Conservation (phyloP, 2,797 vertebrate species). For the Coluber constrictor region DNA sequence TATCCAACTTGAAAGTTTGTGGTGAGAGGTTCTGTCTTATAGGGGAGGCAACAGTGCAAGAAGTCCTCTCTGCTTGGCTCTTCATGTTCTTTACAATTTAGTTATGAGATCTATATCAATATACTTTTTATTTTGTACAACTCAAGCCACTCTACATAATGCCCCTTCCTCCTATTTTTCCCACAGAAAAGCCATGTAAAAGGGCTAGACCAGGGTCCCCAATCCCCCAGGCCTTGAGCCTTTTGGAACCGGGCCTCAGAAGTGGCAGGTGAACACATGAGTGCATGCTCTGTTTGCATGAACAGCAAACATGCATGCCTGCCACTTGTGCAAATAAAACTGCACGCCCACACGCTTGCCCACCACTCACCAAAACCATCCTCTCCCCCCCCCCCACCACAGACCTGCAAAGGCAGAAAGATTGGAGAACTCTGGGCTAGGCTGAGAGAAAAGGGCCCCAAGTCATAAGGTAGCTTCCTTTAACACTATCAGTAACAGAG, state of each 20-base stretch:
- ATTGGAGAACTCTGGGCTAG: not conserved
- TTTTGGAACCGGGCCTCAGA: rapidly evolving
- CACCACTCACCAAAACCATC: not conserved
- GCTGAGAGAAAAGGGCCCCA: not conserved
- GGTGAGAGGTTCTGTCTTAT: not conserved
- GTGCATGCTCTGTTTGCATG: not conserved
- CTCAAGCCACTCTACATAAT: not conserved
- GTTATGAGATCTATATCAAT: not conserved
- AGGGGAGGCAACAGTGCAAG: not conserved
- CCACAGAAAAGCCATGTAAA: not conserved
- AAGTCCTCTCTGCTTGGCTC: not conserved
- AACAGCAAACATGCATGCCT: not conserved
- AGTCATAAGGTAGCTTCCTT: not conserved
- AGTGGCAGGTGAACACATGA: not conserved
- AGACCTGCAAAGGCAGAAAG: not conserved
- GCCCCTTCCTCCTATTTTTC: not conserved
- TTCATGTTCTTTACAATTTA: not conserved
- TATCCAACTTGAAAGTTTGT: not conserved
- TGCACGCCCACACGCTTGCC: rapidly evolving
- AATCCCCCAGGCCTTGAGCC: not conserved
- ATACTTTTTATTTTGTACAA: not conserved
- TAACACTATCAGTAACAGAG: too few relatives aligned
- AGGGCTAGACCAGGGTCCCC: not conserved
- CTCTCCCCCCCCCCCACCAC: not conserved
- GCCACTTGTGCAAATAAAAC: not conserved